Base-by-base conservation (phyloP, 2,888 invertebrate genomes). In the Synanthedon myopaeformis region DNA sequence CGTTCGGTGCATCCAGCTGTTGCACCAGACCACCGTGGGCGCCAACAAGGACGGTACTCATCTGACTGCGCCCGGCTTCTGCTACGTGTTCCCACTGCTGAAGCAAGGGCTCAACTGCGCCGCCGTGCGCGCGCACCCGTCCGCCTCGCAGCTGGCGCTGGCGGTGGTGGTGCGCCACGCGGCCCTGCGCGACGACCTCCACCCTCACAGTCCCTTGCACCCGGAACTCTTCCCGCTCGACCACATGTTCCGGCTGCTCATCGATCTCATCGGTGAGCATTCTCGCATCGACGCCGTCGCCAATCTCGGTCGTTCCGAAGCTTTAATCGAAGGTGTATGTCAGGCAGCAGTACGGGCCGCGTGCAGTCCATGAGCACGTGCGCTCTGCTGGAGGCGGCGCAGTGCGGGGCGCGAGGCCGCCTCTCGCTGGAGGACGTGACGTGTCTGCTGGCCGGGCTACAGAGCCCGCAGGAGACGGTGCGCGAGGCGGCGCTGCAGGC, bases 401-500 rank as follows among this genome's bases (percentile, higher is more conserved):
- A 12, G 45, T 92, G 93, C 59, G 92, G 92, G 51, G 93, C 93
- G 57, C 94, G 94, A 0, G 89, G 82, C 14, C 91, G 93, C 0
- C 64, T 82, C 51, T 82, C 90, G 10, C 79, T 87, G 10, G 90
- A 90, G 3, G 97, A 97, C 82, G 91, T 96, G 52, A 89, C 90
- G 55, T 91, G 94, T 48, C 88, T 98, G 62, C 84, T 96, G 51
- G 89, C 90, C 12, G 95, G 94, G 0, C 81, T 98, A 59, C 94
- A 95, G 80, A 92, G 91, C 71, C 90, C 92, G 8, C 82, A 89
- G 17, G 89, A 89, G 66, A 89, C 91, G 53, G 93, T 96, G 0
- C 89, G 98, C 58, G 95, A 96, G 76, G 93, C 95, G 0, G 92
- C 93, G 0, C 79, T 97, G 35, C 89, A 94, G 49, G 91, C 93